These are phyloP conservation scores for Fragum sueziense DNA, from an alignment of 2,888 invertebrate genomes.

Conservation along the genomic window DNA sequence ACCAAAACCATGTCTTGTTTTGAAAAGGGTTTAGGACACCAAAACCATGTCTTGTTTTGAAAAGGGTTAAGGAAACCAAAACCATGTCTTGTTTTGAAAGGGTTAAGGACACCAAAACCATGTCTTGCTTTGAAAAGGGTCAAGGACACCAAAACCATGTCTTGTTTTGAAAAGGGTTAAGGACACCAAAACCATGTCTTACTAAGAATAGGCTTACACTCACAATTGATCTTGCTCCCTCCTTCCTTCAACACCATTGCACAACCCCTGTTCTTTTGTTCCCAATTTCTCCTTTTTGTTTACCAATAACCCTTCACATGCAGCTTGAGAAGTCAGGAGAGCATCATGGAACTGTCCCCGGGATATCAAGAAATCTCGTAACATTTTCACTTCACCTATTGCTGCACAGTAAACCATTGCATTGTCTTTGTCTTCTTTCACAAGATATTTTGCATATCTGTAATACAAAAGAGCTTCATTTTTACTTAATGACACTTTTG, in stretches of 20 bases:
- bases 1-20: no score
- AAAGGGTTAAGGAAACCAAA: no score
- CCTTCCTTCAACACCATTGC: not conserved
- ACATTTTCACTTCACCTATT: conserved; percentile 70
- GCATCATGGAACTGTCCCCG: conserved; percentile 78
- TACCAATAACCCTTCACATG: conserved; percentile 68
- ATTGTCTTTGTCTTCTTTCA: conserved; percentile 76
- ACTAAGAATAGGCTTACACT: no score
- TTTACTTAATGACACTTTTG: no score
- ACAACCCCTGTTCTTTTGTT: conserved; percentile 19
- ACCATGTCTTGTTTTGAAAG: no score
- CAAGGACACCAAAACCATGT: no score
- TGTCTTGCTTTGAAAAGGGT: no score
- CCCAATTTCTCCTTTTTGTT: not conserved
- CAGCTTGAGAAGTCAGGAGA: conserved; percentile 74
- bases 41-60: no score
- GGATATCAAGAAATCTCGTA: conserved; percentile 72
- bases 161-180: no score
- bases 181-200: no score
- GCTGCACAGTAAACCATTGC: conserved; percentile 80
- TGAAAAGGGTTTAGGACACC: no score
- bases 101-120: no score
- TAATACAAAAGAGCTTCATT: conserved; percentile 13
- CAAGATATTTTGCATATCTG: conserved; percentile 78
- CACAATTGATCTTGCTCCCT: not conserved